Percentiles rank a stretch among this genome's conserved stretches.
These are phyloP conservation scores for Petrolisthes manimaculis DNA, from an alignment of 2,888 invertebrate species.

Conservation along the genomic window DNA sequence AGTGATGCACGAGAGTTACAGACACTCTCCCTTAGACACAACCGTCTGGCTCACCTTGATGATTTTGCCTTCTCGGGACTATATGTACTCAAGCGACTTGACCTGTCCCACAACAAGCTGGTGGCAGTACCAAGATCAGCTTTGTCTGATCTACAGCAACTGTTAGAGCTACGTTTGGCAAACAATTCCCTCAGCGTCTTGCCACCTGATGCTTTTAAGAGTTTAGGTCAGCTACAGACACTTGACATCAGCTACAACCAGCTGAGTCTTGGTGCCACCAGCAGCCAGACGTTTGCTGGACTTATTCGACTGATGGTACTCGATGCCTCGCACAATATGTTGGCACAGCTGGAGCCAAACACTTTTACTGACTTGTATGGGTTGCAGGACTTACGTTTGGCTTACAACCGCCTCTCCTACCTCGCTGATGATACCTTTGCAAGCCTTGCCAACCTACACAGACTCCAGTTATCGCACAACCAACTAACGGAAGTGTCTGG, in stretches of 20 bases:
- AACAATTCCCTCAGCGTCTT: conserved; percentile 91
- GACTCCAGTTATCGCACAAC: conserved; percentile 88
- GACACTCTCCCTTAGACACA: conserved; percentile 87
- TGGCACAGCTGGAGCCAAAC: conserved; percentile 85
- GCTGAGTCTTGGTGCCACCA: conserved; percentile 74
- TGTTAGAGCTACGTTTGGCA: conserved; percentile 90
- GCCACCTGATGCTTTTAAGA: conserved; percentile 86
- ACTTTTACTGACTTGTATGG: conserved; percentile 89
- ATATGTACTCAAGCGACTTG: conserved; percentile 83
- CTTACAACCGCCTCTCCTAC: conserved; percentile 84
- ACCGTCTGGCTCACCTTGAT: conserved; percentile 85
- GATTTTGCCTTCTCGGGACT: conserved; percentile 82
- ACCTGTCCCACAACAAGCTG: conserved; percentile 88
- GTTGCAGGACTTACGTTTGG: conserved; percentile 85
- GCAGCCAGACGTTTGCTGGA: conserved; percentile 84
- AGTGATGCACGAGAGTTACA: conserved; percentile 78
- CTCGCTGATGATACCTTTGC: conserved; percentile 90
- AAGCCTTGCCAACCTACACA: conserved; percentile 92
- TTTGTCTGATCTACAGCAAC: conserved; percentile 73
- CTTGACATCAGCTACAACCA: conserved; percentile 88
- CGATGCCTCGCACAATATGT: conserved; percentile 86
- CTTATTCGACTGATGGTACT: conserved; percentile 88
- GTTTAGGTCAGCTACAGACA: conserved; percentile 83
- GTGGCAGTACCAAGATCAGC: conserved; percentile 84
- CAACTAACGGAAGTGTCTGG: conserved; percentile 87